Evolutionary conservation across 92 coral and sea anemone genomes (phyloP), one percentile per base, ranked within the genome.

Genomic region (Actinostola sp.): DNA sequence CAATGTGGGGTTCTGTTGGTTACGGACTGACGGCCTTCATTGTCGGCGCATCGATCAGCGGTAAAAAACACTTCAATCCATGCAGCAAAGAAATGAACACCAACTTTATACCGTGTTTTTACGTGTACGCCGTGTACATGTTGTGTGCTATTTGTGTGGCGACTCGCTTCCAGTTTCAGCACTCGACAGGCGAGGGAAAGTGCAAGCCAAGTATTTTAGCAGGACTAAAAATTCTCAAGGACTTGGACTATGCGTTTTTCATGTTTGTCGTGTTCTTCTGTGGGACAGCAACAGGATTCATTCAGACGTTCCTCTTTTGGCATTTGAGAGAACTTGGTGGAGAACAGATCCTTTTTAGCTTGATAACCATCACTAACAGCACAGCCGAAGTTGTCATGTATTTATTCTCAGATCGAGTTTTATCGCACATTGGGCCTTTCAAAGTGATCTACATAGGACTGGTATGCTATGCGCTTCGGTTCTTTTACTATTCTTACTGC

Each of bases 251-350:
- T 26, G 97, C 89, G 0, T 87, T 92, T 46, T 94, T 94, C 67
- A 71, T 94, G 57, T 82, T 88, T 60, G 93, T 94, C 15, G 98
- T 91, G 31, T 94, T 88, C 67, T 94, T 88, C 61, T 94, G 98
- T 63, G 98, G 98, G 21, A 94, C 97, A 58, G 90, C 97, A 0
- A 88, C 87, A 25, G 98, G 98, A 13, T 94, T 94, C 69, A 94
- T 94, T 79, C 97, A 92, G 48, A 94, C 98, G 1, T 94, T 94
- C 67, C 88, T 94, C 27, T 88, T 94, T 46, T 94, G 98, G 98
- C 98, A 94, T 63, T 70, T 94, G 36, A 88, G 96, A 36, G 98
- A 94, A 56, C 83, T 94, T 0, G 98, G 98, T 4, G 97, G 95
- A 0, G 86, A 89, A 24, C 98, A 94, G 73, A 80, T 88, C 57